Base-by-base conservation (phyloP, 2,888 invertebrate genomes). In the Cetonia aurata region DNA sequence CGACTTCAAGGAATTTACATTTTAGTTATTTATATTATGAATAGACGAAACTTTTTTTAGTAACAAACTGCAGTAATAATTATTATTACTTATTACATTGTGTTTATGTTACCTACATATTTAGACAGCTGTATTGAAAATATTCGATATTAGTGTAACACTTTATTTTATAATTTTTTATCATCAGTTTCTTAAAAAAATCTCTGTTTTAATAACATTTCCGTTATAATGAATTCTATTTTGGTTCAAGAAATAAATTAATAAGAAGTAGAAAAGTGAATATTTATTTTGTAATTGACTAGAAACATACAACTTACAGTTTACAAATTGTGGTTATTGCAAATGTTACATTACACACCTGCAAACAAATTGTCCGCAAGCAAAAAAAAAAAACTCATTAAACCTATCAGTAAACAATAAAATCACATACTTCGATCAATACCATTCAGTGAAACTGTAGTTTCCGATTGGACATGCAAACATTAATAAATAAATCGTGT, bases 231-330 rank as follows among this genome's bases (percentile, higher is more conserved):
- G 48, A 12, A 48, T 15, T 48, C 12, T 1, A 13, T 44, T 44
- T n/a, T 44, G 10, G 17, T 15, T 13, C 9, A 6, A 13, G 15
- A 55, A 67, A 67, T 67, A 65, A 70, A 42, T 41, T 1, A 42
- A 8, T 60, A 44, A n/a, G 12, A 37, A 17, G 42, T 57, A 67
- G 52, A 71, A 71, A 71, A 71, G 68, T 68, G 71, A 71, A 68
- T 68, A 69, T 71, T 71, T 71, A 71, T 71, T 71, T 37, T 66
- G 46, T 67, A 69, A 68, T 71, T 71, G 71, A 71, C 71, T 71
- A 71, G 71, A 71, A 68, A 71, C 65, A 71, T 67, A 67, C 62
- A 69, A 62, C 50, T 69, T 52, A 59, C 59, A 69, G 69, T 69
- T 69, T 69, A 69, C 69, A 69, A 69, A 69, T 55, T 62, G 69